These are phyloP conservation scores for Diogma glabrata DNA, from an alignment of 2,888 invertebrate genomes.

Conservation along the genomic window DNA sequence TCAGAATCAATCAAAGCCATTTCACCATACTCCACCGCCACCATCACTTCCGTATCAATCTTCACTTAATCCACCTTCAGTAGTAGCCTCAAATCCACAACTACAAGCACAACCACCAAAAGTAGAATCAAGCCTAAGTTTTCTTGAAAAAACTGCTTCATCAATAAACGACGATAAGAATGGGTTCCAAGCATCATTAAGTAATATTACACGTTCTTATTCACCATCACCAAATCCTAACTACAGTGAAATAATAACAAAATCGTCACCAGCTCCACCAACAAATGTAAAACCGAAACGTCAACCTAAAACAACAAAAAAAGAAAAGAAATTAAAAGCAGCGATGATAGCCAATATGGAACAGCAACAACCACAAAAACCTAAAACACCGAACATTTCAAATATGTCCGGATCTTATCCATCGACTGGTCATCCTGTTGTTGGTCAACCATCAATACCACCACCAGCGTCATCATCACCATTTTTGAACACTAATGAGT, in stretches of 20 bases:
- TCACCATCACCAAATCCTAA: conserved; percentile 1
- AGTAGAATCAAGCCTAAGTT: conserved; percentile 13
- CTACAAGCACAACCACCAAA: background rate
- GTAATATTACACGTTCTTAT: conserved; percentile 13
- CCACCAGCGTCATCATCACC: background rate
- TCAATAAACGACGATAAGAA: conserved; percentile 14
- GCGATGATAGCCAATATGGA: conserved; percentile 4
- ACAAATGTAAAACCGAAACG: conserved; percentile 9
- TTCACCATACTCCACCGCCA: background rate
- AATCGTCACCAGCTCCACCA: background rate
- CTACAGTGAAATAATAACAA: background rate
- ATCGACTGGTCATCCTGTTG: conserved; percentile 13
- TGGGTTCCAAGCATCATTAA: conserved; percentile 14
- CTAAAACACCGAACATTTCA: conserved; percentile 19
- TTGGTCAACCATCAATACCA: background rate
- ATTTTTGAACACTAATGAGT: conserved; percentile 4
- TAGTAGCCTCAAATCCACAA: background rate
- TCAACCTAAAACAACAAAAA: conserved; percentile 2
- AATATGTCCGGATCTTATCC: conserved; percentile 22
- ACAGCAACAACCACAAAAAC: background rate
- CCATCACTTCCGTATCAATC: conserved; percentile 4
- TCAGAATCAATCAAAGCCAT: background rate
- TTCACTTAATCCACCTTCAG: no score
- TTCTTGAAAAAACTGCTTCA: conserved; percentile 13
- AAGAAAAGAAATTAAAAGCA: conserved; percentile 5